phyloP scores from a whole-genome alignment of 2,113 vertebrate species.

The Cygnus buccinator region DNA sequence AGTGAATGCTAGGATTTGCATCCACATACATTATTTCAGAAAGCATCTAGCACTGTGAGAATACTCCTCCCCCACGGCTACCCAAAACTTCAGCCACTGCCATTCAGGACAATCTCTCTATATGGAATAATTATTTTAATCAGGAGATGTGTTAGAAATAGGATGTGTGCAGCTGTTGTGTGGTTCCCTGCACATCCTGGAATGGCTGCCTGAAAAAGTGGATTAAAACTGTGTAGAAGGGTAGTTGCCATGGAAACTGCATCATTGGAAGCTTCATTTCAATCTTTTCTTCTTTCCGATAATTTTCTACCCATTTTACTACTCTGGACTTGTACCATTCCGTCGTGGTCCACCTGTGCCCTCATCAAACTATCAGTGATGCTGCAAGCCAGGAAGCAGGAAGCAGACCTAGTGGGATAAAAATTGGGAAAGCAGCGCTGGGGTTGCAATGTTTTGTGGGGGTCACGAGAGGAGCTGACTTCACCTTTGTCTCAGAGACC shows the following conservation, averaged over 20 bases:
- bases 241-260: slow-evolving; percentile 59
- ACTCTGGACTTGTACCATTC: background rate
- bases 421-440: background rate
- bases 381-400: fast-evolving
- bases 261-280: slow-evolving; percentile 23
- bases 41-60: background rate
- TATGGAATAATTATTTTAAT: slow-evolving; percentile 50
- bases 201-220: slow-evolving; percentile 52
- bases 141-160: slow-evolving; percentile 51
- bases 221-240: slow-evolving; percentile 47
- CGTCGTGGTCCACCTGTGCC: background rate
- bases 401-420: background rate
- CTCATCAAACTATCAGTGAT: background rate
- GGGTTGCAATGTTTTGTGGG: background rate
- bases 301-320: slow-evolving; percentile 18
- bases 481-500: background rate
- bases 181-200: slow-evolving; percentile 40
- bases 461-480: background rate
- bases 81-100: slow-evolving; percentile 24
- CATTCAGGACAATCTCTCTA: slow-evolving; percentile 4
- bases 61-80: background rate
- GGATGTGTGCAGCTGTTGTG: slow-evolving; percentile 46
- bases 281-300: slow-evolving; percentile 14
- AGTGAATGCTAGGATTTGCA: background rate
- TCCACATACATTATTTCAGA: background rate